Evolutionary conservation across 1,140 invertebrate genomes (phyloP).

Genomic region (Rhyacophila brunnea): DNA sequence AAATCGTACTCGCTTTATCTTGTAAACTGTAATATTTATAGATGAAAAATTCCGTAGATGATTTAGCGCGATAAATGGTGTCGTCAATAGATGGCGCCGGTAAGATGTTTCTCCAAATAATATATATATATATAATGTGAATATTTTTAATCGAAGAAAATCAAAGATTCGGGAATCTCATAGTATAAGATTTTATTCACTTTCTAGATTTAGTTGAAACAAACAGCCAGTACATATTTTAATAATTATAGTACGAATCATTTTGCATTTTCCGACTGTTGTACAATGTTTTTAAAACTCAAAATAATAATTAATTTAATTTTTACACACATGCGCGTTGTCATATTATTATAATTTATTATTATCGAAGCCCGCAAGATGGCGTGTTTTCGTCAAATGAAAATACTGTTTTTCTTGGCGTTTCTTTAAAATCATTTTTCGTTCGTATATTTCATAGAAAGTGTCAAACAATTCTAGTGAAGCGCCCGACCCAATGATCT

Average conservation of each 20-base stretch:
- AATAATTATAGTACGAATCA: slow-evolving; percentile 19
- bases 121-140: neutral
- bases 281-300: neutral
- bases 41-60: slow-evolving; percentile 25
- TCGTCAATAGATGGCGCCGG: too few species aligned
- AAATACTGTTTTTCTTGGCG: too few species aligned
- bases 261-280: slow-evolving; percentile 25
- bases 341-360: too few species aligned
- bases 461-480: too few species aligned
- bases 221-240: slow-evolving; percentile 23
- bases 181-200: neutral
- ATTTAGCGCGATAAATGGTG: slow-evolving; percentile 16
- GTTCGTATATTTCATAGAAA: too few species aligned
- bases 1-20: slow-evolving; percentile 36
- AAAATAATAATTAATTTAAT: too few species aligned
- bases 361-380: too few species aligned
- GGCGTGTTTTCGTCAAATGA: too few species aligned
- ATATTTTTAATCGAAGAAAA: slow-evolving; percentile 18
- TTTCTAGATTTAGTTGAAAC: slow-evolving; percentile 13
- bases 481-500: too few species aligned
- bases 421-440: too few species aligned
- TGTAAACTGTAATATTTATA: slow-evolving; percentile 25
- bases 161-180: slow-evolving; percentile 30
- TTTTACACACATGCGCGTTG: too few species aligned
- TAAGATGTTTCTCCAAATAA: neutral